phyloP scores from a whole-genome alignment of 2,797 vertebrate species.

The Tadarida brasiliensis region DNA sequence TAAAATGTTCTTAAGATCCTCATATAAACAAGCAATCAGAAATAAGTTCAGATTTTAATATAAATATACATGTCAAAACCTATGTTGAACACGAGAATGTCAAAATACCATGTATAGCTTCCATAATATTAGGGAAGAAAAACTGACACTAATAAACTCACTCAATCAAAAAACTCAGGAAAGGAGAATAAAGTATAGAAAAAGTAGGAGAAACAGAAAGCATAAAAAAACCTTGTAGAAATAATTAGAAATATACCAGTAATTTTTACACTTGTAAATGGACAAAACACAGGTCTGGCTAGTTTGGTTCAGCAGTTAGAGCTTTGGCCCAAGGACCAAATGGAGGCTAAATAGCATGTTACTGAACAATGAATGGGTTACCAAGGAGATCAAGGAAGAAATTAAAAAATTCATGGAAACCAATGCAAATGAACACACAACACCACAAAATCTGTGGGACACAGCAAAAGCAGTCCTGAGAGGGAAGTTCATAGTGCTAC shows the following conservation, averaged over 20 bases:
- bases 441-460: too few species aligned
- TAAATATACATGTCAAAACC: background rate
- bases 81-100: background rate
- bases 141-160: background rate
- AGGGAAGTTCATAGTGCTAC: too few species aligned
- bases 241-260: background rate
- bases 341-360: too few species aligned
- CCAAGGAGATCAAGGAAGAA: too few species aligned
- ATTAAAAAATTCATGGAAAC: too few species aligned
- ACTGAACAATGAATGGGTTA: too few species aligned
- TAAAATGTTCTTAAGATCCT: constrained; percentile 1
- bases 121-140: background rate
- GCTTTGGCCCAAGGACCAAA: too few species aligned
- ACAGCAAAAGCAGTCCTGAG: too few species aligned
- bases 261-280: background rate
- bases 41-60: constrained; percentile 10
- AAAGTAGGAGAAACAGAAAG: background rate
- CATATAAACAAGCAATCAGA: background rate
- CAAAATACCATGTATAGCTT: background rate
- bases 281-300: background rate
- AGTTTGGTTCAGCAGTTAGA: too few species aligned
- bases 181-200: background rate
- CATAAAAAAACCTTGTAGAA: background rate
- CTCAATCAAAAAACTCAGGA: background rate
- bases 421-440: too few species aligned